phyloP scores from a whole-genome alignment of 2,797 vertebrate species.

The Microchirus variegatus region DNA sequence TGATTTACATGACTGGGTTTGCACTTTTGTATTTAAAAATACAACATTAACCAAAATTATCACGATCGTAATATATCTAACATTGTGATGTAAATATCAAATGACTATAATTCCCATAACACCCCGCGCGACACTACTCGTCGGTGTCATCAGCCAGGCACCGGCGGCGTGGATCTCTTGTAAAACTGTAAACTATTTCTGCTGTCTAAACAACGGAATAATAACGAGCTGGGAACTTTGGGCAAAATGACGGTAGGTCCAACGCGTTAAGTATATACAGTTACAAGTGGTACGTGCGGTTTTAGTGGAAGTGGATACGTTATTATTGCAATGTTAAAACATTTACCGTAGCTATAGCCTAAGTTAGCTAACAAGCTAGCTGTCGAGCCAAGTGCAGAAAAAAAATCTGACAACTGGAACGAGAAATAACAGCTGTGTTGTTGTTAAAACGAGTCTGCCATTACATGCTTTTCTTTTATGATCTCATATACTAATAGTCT shows the following conservation, averaged over 20 bases:
- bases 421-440: background rate
- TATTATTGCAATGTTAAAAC: conserved; percentile 14
- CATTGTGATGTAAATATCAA: background rate
- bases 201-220: conserved; percentile 1
- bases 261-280: background rate
- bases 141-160: conserved; percentile 69
- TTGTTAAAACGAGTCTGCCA: background rate
- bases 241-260: conserved; percentile 73
- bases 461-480: background rate
- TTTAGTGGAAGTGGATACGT: background rate
- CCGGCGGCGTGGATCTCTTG: conserved; percentile 72
- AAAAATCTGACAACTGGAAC: background rate
- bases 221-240: background rate
- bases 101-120: conserved; percentile 74
- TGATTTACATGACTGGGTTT: background rate
- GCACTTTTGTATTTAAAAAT: background rate
- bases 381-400: conserved; percentile 29
- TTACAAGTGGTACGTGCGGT: background rate
- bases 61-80: background rate
- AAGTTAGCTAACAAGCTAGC: conserved; percentile 57
- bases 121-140: conserved; percentile 1
- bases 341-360: conserved; percentile 51
- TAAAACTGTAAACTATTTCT: conserved; percentile 32
- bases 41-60: too few species aligned
- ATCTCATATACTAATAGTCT: background rate